These are phyloP conservation scores for Meriones unguiculatus DNA, from an alignment of 2,113 vertebrate genomes.

Conservation along the genomic window DNA sequence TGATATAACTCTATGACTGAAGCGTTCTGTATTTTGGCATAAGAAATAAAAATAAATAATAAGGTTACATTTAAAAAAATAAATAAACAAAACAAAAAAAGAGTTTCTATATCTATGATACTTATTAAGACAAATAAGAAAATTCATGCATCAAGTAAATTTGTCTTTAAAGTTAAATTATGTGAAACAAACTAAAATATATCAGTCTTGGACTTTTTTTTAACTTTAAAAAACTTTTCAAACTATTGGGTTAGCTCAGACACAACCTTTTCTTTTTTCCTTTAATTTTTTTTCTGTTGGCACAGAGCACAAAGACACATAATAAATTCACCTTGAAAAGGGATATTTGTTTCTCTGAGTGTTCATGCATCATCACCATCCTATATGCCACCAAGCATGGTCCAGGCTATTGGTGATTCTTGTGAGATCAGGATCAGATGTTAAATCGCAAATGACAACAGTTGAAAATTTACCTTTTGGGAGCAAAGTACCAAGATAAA, in stretches of 20 bases:
- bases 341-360: not conserved
- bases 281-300: slow-evolving; percentile 19
- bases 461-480: slow-evolving; percentile 56
- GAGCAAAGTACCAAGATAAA: slow-evolving; percentile 57
- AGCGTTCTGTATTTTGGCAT: not conserved
- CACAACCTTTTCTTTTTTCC: not conserved
- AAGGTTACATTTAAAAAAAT: not conserved
- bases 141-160: not conserved
- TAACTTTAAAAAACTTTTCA: not conserved
- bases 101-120: slow-evolving; percentile 10
- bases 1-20: not conserved
- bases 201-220: not conserved
- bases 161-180: not conserved
- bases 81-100: too few species aligned
- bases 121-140: not conserved
- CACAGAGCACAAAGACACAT: not conserved
- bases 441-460: not conserved
- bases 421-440: not conserved
- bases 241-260: not conserved
- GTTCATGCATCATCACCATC: not conserved
- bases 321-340: not conserved
- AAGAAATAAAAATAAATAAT: slow-evolving; percentile 11
- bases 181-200: not conserved
- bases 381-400: not conserved
- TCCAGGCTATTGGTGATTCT: not conserved